Conservation (phyloP, 2,888 invertebrate species). For the Epinotia bilunana region DNA sequence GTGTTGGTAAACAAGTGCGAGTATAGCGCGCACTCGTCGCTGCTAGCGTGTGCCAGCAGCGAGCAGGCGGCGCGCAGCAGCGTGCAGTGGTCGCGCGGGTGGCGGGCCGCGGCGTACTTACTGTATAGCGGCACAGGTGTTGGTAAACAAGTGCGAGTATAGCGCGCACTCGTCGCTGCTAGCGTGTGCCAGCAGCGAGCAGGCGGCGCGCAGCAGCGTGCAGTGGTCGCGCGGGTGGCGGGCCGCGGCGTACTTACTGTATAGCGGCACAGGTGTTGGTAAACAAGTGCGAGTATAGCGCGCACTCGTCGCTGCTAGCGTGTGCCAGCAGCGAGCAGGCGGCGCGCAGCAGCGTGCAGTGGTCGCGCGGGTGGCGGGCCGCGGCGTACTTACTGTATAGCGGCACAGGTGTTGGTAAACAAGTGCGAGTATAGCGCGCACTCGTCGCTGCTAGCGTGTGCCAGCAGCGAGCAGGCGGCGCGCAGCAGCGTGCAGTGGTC, state of each 20-base stretch:
- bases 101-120: too few species aligned
- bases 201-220: background rate
- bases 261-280: background rate
- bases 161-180: too few species aligned
- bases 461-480: constrained; percentile 87
- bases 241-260: background rate
- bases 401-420: background rate
- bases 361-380: constrained; percentile 70
- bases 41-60: constrained; percentile 75
- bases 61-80: constrained; percentile 81
- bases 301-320: constrained; percentile 18
- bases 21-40: constrained; percentile 21
- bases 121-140: too few species aligned
- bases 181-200: too few species aligned
- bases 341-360: constrained; percentile 21
- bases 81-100: constrained; percentile 70
- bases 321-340: constrained; percentile 87
- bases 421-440: constrained; percentile 1
- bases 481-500: constrained; percentile 26
- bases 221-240: background rate
- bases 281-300: constrained; percentile 3
- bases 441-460: constrained; percentile 3
- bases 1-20: background rate
- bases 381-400: constrained; percentile 7
- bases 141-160: too few species aligned